Evolutionary conservation across 2,888 invertebrate species (phyloP), one percentile per base, ranked within the genome.

Genomic region (Trichogramma dendrolimi): DNA sequence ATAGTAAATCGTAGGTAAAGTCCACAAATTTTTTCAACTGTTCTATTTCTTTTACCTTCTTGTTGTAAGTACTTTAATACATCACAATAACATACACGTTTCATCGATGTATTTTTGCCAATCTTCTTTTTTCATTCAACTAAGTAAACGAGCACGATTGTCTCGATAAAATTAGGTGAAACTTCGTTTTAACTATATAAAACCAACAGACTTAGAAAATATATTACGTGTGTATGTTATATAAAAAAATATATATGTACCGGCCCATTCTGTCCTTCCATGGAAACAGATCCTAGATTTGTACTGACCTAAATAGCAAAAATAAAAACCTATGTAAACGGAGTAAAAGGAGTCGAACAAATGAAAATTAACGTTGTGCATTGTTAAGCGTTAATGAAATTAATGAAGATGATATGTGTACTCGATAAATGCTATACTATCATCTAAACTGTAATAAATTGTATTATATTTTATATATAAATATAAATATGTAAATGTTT

Each of bases 401-500:
- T 47, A 44, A 40, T 14, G 44, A 55, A 51, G 43, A 48, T 62
- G 55, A 53, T 40, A 42, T 10, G n/a, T n/a, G 67, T 56, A 70
- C 56, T 65, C 61, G 55, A 60, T 38, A 61, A 57, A 76, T 71
- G 73, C 75, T 76, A 75, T 74, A 76, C 74, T 76, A 75, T 77
- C 76, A 76, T 75, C 76, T 77, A 77, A 74, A 77, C 75, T 78
- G 78, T 78, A 78, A 78, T 73, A 78, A 78, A 78, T 77, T 78
- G 78, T 78, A 78, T 78, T 78, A 78, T 78, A 78, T 78, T 78
- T 78, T 78, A 78, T 78, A 78, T 62, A 78, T 27, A 27, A 27
- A 27, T 78, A 78, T 78, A 78, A 78, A 78, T 78, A 78, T 78
- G 78, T 78, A 78, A 78, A 78, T 78, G 78, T 78, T 77, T 78